Percentiles rank a stretch among this genome's conserved stretches.
phyloP scores from a whole-genome alignment of 1,140 invertebrate genomes.

The Bombus confusus region DNA sequence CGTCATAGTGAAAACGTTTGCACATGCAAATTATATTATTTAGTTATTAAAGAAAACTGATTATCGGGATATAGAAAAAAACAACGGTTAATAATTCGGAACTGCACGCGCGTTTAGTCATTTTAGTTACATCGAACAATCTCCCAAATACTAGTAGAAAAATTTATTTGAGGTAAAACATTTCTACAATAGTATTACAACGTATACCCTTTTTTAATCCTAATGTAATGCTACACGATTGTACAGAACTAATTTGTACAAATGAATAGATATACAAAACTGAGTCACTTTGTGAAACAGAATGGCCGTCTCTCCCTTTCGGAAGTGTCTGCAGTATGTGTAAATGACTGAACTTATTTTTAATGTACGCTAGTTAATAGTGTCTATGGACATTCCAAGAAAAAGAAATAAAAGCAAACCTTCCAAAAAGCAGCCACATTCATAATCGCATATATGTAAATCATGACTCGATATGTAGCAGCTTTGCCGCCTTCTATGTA shows the following conservation, averaged over 20 bases:
- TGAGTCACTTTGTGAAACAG: conserved; percentile 45
- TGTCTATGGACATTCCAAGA: conserved; percentile 69
- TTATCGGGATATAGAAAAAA: background rate
- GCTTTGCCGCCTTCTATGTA: conserved; percentile 70
- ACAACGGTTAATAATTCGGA: conserved; percentile 20
- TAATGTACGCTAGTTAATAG: conserved; percentile 73
- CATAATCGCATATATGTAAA: conserved; percentile 62
- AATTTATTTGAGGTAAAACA: conserved; percentile 6
- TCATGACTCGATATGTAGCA: conserved; percentile 62
- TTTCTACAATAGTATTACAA: conserved; percentile 1
- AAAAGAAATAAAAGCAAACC: conserved; percentile 49
- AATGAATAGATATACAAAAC: conserved; percentile 45
- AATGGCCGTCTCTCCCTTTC: conserved; percentile 66
- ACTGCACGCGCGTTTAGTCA: conserved; percentile 17
- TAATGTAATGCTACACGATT: conserved; percentile 42
- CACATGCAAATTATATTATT: background rate
- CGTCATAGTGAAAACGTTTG: conserved; percentile 12
- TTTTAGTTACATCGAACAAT: conserved; percentile 12
- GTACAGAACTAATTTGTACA: conserved; percentile 56
- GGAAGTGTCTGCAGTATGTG: conserved; percentile 69
- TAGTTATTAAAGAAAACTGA: background rate
- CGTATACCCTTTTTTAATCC: background rate
- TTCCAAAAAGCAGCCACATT: conserved; percentile 58
- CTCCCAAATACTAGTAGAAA: conserved; percentile 10
- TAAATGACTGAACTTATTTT: conserved; percentile 77